phyloP scores from a whole-genome alignment of 2,113 vertebrate genomes.

The Neolamprologus devosi region DNA sequence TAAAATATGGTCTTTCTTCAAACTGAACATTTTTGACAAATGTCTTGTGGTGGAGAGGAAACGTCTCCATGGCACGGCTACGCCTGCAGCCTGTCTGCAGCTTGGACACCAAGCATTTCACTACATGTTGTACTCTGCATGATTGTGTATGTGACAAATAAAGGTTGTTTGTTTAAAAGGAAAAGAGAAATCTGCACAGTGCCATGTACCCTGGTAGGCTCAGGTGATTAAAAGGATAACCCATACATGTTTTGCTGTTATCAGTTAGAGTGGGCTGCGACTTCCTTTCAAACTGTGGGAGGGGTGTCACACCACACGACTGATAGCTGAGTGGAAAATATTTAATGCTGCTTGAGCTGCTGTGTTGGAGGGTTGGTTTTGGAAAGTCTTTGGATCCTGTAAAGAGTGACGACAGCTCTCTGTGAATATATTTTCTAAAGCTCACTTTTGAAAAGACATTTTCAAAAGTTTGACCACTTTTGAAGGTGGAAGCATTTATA shows the following conservation, averaged over 20 bases:
- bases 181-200: not conserved
- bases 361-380: not conserved
- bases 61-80: not conserved
- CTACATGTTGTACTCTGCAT: fast-evolving
- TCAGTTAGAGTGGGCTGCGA: not conserved
- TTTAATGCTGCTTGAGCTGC: not conserved
- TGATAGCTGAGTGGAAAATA: not conserved
- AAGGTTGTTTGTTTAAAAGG: not conserved
- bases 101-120: not conserved
- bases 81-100: not conserved
- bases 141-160: not conserved
- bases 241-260: not conserved
- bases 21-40: not conserved
- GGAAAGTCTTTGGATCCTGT: not conserved
- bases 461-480: not conserved
- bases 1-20: not conserved
- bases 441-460: not conserved
- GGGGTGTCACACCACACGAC: not conserved
- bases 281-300: not conserved
- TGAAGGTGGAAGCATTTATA: not conserved
- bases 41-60: not conserved
- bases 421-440: not conserved
- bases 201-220: not conserved
- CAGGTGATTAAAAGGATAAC: not conserved
- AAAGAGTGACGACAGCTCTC: not conserved